Conservation (phyloP, 2,888 invertebrate species). For the Hypselothyrea guttata region DNA sequence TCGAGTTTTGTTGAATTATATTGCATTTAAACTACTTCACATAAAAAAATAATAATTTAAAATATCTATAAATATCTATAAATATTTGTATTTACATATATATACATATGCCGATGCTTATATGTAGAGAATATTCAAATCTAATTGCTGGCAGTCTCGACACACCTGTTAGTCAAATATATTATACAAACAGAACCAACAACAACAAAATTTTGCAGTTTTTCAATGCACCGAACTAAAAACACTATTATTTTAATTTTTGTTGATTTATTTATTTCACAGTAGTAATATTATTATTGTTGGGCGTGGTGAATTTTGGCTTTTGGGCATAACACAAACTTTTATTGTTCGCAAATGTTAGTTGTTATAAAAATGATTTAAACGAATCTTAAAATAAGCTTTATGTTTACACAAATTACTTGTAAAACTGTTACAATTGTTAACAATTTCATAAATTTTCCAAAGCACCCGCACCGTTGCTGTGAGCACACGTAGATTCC, state of each 20-base stretch:
- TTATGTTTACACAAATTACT: background rate
- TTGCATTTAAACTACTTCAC: background rate
- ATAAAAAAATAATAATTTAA: background rate
- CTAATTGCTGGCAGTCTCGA: conserved; percentile 17
- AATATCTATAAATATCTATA: background rate
- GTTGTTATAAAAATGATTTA: too few relatives aligned
- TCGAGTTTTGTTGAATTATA: too few relatives aligned
- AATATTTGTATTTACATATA: background rate
- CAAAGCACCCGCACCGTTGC: conserved; percentile 54
- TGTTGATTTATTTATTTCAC: too few relatives aligned
- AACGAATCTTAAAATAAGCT: too few relatives aligned
- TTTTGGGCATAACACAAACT: too few relatives aligned
- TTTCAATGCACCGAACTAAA: background rate
- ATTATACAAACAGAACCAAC: conserved; percentile 12
- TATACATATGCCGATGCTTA: conserved; percentile 7
- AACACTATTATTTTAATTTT: too few relatives aligned
- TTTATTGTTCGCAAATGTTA: too few relatives aligned
- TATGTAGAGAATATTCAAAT: conserved; percentile 17
- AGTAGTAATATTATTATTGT: too few relatives aligned
- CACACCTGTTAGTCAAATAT: conserved; percentile 47
- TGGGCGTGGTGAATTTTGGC: too few relatives aligned
- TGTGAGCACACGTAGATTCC: conserved; percentile 55
- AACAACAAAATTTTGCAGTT: background rate
- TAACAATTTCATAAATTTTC: conserved; percentile 12
- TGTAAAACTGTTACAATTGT: background rate